Conservation (phyloP, 2,888 invertebrate species). For the Fabriciana adippe region DNA sequence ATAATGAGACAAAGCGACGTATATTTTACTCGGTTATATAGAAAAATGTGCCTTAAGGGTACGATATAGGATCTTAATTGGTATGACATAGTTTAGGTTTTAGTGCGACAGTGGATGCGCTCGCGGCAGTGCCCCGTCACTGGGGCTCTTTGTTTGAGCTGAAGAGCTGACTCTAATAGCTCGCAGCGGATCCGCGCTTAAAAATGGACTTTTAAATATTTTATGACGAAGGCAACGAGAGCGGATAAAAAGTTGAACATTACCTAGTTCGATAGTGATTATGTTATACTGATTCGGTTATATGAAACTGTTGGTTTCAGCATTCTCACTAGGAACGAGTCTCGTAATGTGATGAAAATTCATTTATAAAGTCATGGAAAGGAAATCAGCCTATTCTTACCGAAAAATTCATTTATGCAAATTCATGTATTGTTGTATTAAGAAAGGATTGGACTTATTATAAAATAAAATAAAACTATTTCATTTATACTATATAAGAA, state of each 20-base stretch:
- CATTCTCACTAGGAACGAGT: neutral
- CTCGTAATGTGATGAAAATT: neutral
- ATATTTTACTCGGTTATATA: constrained; percentile 51
- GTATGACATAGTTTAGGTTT: constrained; percentile 26
- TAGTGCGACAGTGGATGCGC: constrained; percentile 51
- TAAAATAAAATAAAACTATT: neutral
- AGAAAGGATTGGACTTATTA: neutral
- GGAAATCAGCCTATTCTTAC: neutral
- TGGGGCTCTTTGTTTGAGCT: constrained; percentile 78
- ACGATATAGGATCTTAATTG: constrained; percentile 75
- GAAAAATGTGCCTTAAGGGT: constrained; percentile 65
- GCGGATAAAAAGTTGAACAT: constrained; percentile 52
- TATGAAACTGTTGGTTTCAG: constrained; percentile 1
- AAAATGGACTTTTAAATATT: constrained; percentile 80
- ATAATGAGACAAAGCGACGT: constrained; percentile 73
- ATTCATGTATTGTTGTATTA: neutral
- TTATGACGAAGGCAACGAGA: constrained; percentile 63
- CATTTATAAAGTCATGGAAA: neutral
- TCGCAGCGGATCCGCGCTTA: constrained; percentile 77
- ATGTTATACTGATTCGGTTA: constrained; percentile 21
- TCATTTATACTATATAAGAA: neutral
- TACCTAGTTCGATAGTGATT: constrained; percentile 40
- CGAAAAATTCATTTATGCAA: neutral
- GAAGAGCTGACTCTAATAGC: constrained; percentile 81
- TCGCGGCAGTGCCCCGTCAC: constrained; percentile 68